Evolutionary conservation across 2,797 vertebrate genomes (phyloP).

Genomic region (Artibeus jamaicensis): DNA sequence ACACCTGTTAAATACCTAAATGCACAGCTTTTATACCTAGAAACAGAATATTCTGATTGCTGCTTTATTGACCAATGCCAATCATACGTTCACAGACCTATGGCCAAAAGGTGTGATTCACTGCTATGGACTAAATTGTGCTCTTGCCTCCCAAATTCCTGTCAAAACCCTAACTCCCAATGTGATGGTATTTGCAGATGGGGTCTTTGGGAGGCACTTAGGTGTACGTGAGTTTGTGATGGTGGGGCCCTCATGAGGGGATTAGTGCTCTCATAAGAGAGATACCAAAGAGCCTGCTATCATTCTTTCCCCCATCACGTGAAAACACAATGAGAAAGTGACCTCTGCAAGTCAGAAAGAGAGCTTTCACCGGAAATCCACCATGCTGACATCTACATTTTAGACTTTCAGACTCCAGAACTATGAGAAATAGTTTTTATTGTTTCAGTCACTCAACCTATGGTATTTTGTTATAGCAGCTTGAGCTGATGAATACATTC

Average conservation of each 20-base stretch:
- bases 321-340: background rate
- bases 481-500: background rate
- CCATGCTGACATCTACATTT: background rate
- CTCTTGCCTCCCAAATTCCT: background rate
- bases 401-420: background rate
- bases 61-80: background rate
- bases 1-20: background rate
- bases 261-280: background rate
- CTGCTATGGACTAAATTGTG: background rate
- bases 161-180: background rate
- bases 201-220: background rate
- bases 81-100: background rate
- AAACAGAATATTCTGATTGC: background rate
- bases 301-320: fast-evolving
- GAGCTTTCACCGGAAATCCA: background rate
- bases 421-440: background rate
- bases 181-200: background rate
- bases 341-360: background rate
- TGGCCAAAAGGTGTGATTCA: background rate
- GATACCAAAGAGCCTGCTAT: background rate
- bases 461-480: background rate
- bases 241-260: background rate
- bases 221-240: background rate
- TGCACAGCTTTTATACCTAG: background rate
- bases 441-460: background rate